Percentiles rank a stretch among this genome's conserved stretches.
Conservation (phyloP, 1,140 invertebrate genomes). For the Drosophila pseudoananassae region DNA sequence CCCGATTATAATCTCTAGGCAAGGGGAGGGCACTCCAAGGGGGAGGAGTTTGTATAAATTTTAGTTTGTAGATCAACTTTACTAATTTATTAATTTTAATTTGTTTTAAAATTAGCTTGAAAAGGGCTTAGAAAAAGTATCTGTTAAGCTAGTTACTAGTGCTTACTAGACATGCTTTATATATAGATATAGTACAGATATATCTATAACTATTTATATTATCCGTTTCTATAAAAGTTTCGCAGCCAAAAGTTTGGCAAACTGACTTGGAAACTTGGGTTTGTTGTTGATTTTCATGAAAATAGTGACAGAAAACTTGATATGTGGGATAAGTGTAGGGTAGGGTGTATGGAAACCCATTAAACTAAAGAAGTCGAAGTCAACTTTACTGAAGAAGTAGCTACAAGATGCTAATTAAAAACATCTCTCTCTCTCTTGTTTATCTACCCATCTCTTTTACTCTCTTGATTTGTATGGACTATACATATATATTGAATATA, state of each 20-base stretch:
- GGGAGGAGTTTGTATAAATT: neutral
- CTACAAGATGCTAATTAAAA: conserved; percentile 36
- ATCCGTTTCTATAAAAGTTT: neutral
- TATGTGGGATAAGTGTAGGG: no score
- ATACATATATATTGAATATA: neutral
- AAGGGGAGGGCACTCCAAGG: conserved; percentile 3
- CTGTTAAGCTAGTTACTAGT: no score
- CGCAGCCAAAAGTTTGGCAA: conserved; percentile 14
- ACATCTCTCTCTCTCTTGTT: neutral
- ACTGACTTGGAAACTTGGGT: conserved; percentile 40
- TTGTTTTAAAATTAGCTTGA: no score
- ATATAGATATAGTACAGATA: neutral
- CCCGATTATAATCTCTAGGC: conserved; percentile 27
- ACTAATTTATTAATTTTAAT: no score
- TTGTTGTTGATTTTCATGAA: conserved; percentile 2
- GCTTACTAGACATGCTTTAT: no score
- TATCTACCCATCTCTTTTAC: no score
- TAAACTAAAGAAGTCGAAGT: neutral
- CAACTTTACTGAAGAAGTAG: neutral
- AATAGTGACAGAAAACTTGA: no score
- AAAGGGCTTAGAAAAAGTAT: no score
- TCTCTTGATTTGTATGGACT: neutral
- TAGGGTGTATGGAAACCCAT: neutral
- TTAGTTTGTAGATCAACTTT: neutral
- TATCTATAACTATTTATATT: neutral